Evolutionary conservation across 1,140 invertebrate genomes (phyloP), one percentile per base, ranked within the genome.

Genomic region (Mycetomoellerius zeteki): DNA sequence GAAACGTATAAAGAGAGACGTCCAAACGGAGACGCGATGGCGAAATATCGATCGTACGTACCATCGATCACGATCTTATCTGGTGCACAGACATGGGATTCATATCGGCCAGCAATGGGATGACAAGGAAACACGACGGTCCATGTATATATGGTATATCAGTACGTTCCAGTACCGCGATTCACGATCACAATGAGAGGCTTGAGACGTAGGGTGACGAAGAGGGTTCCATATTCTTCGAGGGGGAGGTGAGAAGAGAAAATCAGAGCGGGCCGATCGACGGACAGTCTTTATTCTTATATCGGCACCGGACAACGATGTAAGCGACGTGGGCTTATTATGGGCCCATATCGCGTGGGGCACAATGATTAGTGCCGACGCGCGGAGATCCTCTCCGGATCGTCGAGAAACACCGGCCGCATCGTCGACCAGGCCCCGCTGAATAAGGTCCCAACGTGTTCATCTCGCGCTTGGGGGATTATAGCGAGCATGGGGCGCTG

Each of bases 11-110:
- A 60, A 81, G 60, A 56, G 19, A 73, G 67, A 14, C 58, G 71
- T 54, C 30, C 14, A 19, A 37, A 24, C 47, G 30, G 52, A 54
- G 47, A 52, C 72, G 10, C 21, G 43, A 72, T 21, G 85, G 65
- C 76, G 52, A 87, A 87, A 85, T 81, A 88, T 90, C 89, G 81
- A 90, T 90, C 89, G 72, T 69, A 27, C 56, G 58, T 89, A 86
- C 69, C 64, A 90, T 90, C 89, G 89, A 90, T 90, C 89, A 90
- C 89, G 89, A 90, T 90, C 72, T 90, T 90, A 90, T 90, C 89
- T 50, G 75, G 37, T 47, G 84, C n/a, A 52, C 54, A 21, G 60
- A 30, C 62, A 27, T 24, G 76, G 47, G 47, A 76, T 84, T 60
- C 85, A 64, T 37, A 72, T 65, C 60, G 54, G 37, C 52, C 37